Evolutionary conservation across 2,113 vertebrate genomes (phyloP), one percentile per base, ranked within the genome.

Genomic region (Corythornis madagascariensis): DNA sequence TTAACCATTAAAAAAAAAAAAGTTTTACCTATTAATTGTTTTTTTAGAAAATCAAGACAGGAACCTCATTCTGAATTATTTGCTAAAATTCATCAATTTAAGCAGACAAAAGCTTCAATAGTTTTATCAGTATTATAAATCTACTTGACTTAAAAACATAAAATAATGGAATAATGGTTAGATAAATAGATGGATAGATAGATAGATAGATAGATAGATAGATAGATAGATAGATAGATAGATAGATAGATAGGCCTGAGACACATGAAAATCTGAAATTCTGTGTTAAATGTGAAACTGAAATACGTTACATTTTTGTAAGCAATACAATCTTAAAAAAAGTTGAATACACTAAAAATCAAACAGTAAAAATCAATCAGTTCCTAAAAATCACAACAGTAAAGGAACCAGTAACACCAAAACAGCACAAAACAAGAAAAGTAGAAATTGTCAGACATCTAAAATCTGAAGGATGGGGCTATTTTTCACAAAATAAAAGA

Each of bases 401-500:
- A 50, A 67, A 71, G 19, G 20, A 67, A 75, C 7, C 28, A 88
- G 29, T 48, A 59, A 43, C 12, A 67, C 3, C n/a, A 61, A 18
- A 74, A 16, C 19, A 67, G 38, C 25, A 64, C 0, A 3, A 83
- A 16, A 40, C 9, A 79, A 43, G 19, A 59, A 17, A 73, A 79
- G 9, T 11, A 52, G 28, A 80, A 89, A 86, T 74, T 25, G 21
- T 85, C 22, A 66, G 25, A 65, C 20, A 45, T 43, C 33, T 77
- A 29, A 91, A 87, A 83, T 83, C 56, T 3, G 1, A 85, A 43
- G 28, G 24, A 81, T 48, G 22, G 20, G 6, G 17, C 4, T 88
- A 88, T 93, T 90, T 94, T 90, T 81, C 86, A 69, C 52, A 67
- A 88, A 88, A 67, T 80, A 71, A 89, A 94, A 71, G 21, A 40